Percentiles rank a stretch among this genome's conserved stretches.
These are phyloP conservation scores for Sarotherodon lohbergeri DNA, from an alignment of 2,113 vertebrate species.

Conservation along the genomic window DNA sequence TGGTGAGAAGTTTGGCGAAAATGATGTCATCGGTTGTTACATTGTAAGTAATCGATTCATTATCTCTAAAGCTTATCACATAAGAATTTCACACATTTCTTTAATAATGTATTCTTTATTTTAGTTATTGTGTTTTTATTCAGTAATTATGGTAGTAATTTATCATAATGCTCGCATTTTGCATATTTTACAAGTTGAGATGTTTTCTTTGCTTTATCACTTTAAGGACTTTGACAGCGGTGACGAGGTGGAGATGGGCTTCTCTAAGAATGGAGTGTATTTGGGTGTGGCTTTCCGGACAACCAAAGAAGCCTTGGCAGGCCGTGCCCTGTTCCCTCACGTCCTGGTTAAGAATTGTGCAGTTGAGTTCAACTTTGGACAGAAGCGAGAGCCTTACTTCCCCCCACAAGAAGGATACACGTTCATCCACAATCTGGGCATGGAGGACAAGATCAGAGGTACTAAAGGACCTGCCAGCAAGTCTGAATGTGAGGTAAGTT, in stretches of 20 bases:
- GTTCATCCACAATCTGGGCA: conserved; percentile 78
- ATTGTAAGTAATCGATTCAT: conserved; percentile 71
- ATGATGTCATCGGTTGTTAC: conserved; percentile 86
- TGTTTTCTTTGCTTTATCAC: neutral
- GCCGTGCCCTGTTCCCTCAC: conserved; percentile 83
- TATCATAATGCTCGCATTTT: neutral
- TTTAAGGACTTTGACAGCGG: conserved; percentile 83
- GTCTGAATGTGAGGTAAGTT: conserved; percentile 83
- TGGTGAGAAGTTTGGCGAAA: conserved; percentile 84
- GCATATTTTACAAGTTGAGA: neutral
- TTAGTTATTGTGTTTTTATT: neutral
- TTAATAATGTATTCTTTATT: neutral
- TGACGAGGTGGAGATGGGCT: conserved; percentile 81
- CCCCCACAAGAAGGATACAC: conserved; percentile 78
- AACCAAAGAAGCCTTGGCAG: conserved; percentile 73
- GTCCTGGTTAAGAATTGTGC: conserved; percentile 89
- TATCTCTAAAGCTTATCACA: neutral
- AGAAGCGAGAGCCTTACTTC: conserved; percentile 77
- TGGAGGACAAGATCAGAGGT: conserved; percentile 78
- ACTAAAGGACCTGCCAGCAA: conserved; percentile 81
- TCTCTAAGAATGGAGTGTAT: conserved; percentile 82
- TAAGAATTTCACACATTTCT: neutral
- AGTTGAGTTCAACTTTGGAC: conserved; percentile 91
- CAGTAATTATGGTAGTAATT: fast-evolving
- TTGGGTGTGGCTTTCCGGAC: conserved; percentile 79